Evolutionary conservation across 2,113 vertebrate species (phyloP).

Genomic region (Heterotis niloticus): DNA sequence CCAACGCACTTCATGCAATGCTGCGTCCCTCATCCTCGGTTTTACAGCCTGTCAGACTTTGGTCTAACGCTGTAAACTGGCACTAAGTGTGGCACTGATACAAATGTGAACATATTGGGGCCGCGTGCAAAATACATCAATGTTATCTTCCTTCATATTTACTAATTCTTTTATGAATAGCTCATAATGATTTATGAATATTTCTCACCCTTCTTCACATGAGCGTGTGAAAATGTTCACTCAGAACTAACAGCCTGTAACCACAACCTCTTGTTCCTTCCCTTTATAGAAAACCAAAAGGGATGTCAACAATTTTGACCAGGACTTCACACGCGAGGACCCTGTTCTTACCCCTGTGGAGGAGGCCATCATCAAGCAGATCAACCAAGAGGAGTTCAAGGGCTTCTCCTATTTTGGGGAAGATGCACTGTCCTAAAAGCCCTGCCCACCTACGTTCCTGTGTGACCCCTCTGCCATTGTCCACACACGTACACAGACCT

Average conservation of each 20-base stretch:
- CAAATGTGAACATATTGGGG: too few relatives aligned
- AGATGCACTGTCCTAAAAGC: constrained; percentile 69
- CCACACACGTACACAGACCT: neutral
- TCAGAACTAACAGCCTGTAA: too few relatives aligned
- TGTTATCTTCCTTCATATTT: too few relatives aligned
- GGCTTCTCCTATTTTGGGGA: constrained; percentile 96
- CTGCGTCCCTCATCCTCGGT: neutral
- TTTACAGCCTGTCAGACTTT: neutral
- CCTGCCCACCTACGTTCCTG: constrained; percentile 28
- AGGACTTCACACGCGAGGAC: constrained; percentile 97
- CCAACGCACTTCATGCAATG: neutral
- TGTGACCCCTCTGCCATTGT: neutral
- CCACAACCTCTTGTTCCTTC: neutral
- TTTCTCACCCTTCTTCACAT: too few relatives aligned
- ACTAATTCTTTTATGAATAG: too few relatives aligned
- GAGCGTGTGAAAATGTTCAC: too few relatives aligned
- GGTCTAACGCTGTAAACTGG: neutral
- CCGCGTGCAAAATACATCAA: too few relatives aligned
- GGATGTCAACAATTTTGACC: constrained; percentile 99
- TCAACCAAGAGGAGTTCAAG: constrained; percentile 98
- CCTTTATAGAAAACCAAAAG: constrained; percentile 95
- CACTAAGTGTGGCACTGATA: neutral
- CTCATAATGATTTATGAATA: too few relatives aligned
- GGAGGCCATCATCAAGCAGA: constrained; percentile 90
- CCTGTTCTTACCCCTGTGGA: constrained; percentile 90